A percentile compares a stretch with the other conserved stretches of the same genome.
Evolutionary conservation across 2,113 vertebrate genomes (phyloP).

Genomic region (Poecile atricapillus): DNA sequence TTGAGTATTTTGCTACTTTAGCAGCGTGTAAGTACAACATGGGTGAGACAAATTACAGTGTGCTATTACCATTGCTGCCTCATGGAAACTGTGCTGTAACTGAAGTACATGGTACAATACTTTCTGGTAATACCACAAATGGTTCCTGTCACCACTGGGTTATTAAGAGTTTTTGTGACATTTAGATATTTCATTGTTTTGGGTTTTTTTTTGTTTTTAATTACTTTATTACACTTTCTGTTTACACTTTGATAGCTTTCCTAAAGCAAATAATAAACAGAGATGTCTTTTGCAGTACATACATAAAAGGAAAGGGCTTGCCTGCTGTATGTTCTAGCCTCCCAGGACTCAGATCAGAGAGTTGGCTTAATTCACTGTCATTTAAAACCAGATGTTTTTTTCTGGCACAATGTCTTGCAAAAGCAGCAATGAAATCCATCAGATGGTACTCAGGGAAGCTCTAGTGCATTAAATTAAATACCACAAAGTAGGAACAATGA

Average conservation of each 20-base stretch:
- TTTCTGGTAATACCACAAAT: background rate
- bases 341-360: slow-evolving; percentile 40
- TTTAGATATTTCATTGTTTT: background rate
- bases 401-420: slow-evolving; percentile 24
- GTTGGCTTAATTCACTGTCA: slow-evolving; percentile 28
- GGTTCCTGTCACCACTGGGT: background rate
- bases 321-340: background rate
- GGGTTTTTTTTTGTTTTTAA: too few species aligned
- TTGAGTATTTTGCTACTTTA: background rate
- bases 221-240: background rate
- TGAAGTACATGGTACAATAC: background rate
- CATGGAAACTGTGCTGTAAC: background rate
- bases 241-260: slow-evolving; percentile 32
- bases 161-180: background rate
- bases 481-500: background rate
- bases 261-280: slow-evolving; percentile 40
- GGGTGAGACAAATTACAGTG: background rate
- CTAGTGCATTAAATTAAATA: slow-evolving; percentile 8
- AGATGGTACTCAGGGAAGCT: slow-evolving; percentile 10
- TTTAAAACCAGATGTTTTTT: slow-evolving; percentile 57
- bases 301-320: slow-evolving; percentile 24
- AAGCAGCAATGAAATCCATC: slow-evolving; percentile 37
- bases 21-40: background rate
- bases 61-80: background rate
- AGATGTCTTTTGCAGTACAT: background rate